Conservation (phyloP, 2,888 invertebrate species). For the Patella caerulea region DNA sequence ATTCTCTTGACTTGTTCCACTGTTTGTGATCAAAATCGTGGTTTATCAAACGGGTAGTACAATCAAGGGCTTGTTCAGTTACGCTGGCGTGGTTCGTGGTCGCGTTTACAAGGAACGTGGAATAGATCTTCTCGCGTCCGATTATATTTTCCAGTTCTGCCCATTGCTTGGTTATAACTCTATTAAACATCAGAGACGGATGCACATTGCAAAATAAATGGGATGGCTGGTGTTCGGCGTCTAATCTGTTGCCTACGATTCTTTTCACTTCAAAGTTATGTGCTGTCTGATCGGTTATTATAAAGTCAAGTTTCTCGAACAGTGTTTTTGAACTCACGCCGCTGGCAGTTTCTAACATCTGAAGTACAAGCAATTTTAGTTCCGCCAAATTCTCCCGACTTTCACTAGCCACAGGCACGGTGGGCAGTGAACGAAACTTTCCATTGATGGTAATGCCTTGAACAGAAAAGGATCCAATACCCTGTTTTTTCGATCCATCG, state of each 20-base stretch:
- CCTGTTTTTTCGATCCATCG: not conserved
- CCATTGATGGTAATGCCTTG: not conserved
- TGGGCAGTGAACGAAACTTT: not conserved
- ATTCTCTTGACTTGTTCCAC: not conserved
- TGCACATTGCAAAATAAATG: not conserved
- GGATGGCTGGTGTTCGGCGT: not conserved
- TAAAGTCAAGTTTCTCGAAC: not conserved
- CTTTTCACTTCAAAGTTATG: not conserved
- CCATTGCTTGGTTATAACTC: not conserved
- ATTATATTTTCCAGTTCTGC: not conserved
- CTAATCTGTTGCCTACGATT: not conserved
- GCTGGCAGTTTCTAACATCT: not conserved
- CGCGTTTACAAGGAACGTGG: not conserved
- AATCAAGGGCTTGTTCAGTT: not conserved
- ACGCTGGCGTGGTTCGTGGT: not conserved
- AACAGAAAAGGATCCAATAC: too few relatives aligned
- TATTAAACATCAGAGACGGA: not conserved
- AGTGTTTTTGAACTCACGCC: not conserved
- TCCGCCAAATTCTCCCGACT: not conserved
- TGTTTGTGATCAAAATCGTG: constrained; percentile 3
- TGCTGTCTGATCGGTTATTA: not conserved
- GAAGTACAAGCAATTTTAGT: not conserved
- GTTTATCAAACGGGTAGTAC: not conserved
- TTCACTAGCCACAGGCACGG: too few relatives aligned
- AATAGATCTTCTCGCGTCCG: not conserved